Conservation (phyloP, 2,113 vertebrate genomes). For the Propithecus coquereli region DNA sequence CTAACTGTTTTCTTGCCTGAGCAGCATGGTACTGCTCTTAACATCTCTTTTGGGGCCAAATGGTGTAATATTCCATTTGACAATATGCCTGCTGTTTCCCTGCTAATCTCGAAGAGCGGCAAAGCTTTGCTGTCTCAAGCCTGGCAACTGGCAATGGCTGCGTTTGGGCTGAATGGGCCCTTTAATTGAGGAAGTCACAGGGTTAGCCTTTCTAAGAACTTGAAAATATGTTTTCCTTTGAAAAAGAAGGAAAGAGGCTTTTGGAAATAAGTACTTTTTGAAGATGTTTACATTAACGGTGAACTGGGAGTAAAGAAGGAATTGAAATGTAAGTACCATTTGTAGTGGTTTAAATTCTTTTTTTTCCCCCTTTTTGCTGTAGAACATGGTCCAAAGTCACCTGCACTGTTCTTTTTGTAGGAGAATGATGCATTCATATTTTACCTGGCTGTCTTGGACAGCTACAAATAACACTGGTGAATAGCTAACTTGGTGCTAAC, state of each 20-base stretch:
- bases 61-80: background rate
- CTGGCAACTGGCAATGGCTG: background rate
- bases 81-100: slow-evolving; percentile 10
- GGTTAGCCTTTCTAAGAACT: slow-evolving; percentile 42
- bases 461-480: background rate
- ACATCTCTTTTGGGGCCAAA: background rate
- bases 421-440: background rate
- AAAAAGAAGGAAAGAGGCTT: slow-evolving; percentile 48
- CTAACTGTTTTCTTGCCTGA: background rate
- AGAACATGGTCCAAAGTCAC: background rate
- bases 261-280: slow-evolving; percentile 56
- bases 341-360: slow-evolving; percentile 7
- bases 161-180: background rate
- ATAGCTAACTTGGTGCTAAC: background rate
- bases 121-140: background rate
- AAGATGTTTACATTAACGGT: slow-evolving; percentile 45
- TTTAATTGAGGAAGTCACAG: slow-evolving; percentile 23
- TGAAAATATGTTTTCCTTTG: slow-evolving; percentile 59
- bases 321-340: slow-evolving; percentile 20
- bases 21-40: background rate
- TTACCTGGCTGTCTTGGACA: background rate
- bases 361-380: background rate
- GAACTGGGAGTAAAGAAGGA: slow-evolving; percentile 17
- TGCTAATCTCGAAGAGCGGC: slow-evolving; percentile 25
- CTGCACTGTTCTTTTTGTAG: background rate